Evolutionary conservation across 2,113 vertebrate genomes (phyloP), one percentile per base, ranked within the genome.

Genomic region (Malurus cyaneus): DNA sequence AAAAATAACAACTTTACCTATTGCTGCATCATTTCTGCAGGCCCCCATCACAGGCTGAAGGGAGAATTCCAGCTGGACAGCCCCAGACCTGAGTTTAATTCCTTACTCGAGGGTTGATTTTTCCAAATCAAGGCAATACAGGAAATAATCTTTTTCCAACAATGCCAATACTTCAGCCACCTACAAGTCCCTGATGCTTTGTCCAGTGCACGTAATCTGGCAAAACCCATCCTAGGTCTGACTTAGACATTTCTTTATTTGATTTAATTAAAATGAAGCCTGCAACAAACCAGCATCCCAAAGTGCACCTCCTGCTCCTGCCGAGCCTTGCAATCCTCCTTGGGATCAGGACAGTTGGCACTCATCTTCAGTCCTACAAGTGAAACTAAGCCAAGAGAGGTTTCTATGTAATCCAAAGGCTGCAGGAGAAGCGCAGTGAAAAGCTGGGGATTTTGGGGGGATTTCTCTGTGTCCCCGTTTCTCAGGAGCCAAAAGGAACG

Each of bases 381-480:
- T 23, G 29, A 23, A 81, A 85, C 32, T 47, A 84, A 70, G 73
- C 19, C 39, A 31, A 61, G 73, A 69, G 29, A 65, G 34, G 26
- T 62, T 80, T 56, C 41, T 32, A 44, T 34, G 12, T 12, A 28
- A 42, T 41, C 50, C 6, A 18, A 39, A 69, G 24, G 12, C 57
- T 29, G 52, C 41, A 32, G 61, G 42, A 42, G 72, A 66, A 86
- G 47, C 2, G 7, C 46, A 34, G 29, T 0, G 39, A 32, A 21
- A 67, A 65, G 49, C 18, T 34, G 39, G 9, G 15, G 26, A 5
- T 25, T 12, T 10, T 3, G 0, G 14, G n/a, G 11, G 2, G 29
- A 56, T 56, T 85, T 69, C 39, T 41, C 14, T 9, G 25, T 15
- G 4, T 8, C 24, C 39, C 57, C 32, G 4, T 50, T 52, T 56